Evolutionary conservation across 1,140 invertebrate genomes (phyloP), one percentile per base, ranked within the genome.

Genomic region (Drosophila parabipectinata): DNA sequence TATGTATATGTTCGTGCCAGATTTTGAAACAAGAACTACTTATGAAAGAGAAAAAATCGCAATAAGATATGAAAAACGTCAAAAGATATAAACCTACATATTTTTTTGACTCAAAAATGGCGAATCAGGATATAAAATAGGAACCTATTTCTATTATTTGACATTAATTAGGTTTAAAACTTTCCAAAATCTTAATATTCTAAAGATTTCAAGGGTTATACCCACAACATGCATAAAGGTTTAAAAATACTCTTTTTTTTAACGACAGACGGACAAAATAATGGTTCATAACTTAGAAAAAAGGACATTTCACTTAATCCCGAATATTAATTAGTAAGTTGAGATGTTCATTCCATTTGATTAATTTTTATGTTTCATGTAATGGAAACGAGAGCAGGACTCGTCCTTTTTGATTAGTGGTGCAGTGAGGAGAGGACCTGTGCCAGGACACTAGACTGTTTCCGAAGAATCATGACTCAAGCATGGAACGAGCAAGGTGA

Each of bases 1-100:
- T 15, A 75, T 55, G 61, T 26, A 74, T 51, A 69, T 77, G 73
- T 24, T 62, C 51, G 71, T 72, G 71, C 68, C 51, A 62, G 57
- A 54, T 73, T 54, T 62, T 56, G 30, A 15, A 57, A 32, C 5
- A 32, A 69, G 69, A 56, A 55, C 50, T 67, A 68, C 61, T 30
- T 57, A 24, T 28, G 14, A 57, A 50, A 30, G 45, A 39, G 45
- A 30, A n/a, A 50, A 30, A 30, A 41, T 50, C 45, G 60, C 7
- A 48, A 12, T 15, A 14, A 63, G 59, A 26, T 32, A 55, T 44
- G 34, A 45, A 30, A 21, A 45, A 37, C 24, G 34, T 34, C 52
- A 24, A 37, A 41, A 1, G 18, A 66, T 28, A 37, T 7, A 15
- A 30, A n/a, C 4, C 14, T 41, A 14, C 0, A 34, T 24, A 41